phyloP scores from a whole-genome alignment of 2,113 vertebrate genomes.

The Callithrix jacchus region DNA sequence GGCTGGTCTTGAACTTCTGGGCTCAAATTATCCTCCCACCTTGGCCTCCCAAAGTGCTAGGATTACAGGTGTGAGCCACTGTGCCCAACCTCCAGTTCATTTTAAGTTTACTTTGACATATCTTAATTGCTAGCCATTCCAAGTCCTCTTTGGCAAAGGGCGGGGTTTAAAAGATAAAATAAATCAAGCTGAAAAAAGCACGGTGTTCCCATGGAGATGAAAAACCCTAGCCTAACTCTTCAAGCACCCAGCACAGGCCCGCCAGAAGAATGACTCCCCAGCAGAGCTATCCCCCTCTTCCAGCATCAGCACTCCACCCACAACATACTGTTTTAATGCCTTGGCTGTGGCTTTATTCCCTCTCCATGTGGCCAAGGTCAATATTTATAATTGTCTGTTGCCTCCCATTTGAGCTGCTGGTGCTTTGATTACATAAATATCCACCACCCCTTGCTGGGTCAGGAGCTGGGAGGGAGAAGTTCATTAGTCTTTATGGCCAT shows the following conservation, averaged over 20 bases:
- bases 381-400: constrained; percentile 7
- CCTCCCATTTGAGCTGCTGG: not conserved
- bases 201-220: not conserved
- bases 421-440: constrained; percentile 46
- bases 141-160: not conserved
- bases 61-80: too few relatives aligned
- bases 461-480: not conserved
- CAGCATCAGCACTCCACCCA: not conserved
- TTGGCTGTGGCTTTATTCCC: not conserved
- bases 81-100: not conserved
- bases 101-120: not conserved
- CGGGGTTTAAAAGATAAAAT: not conserved
- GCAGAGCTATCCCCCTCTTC: not conserved
- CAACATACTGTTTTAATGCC: not conserved
- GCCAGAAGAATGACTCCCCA: not conserved
- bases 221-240: not conserved
- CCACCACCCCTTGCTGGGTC: not conserved
- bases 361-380: constrained; percentile 10
- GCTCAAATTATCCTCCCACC: too few relatives aligned
- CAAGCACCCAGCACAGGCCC: not conserved
- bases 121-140: not conserved
- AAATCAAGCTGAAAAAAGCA: not conserved
- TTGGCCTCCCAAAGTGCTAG: too few relatives aligned
- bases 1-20: too few relatives aligned
- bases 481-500: constrained; percentile 15